These are phyloP conservation scores for Meiosimyza platycephala DNA, from an alignment of 2,888 invertebrate genomes.

Conservation along the genomic window DNA sequence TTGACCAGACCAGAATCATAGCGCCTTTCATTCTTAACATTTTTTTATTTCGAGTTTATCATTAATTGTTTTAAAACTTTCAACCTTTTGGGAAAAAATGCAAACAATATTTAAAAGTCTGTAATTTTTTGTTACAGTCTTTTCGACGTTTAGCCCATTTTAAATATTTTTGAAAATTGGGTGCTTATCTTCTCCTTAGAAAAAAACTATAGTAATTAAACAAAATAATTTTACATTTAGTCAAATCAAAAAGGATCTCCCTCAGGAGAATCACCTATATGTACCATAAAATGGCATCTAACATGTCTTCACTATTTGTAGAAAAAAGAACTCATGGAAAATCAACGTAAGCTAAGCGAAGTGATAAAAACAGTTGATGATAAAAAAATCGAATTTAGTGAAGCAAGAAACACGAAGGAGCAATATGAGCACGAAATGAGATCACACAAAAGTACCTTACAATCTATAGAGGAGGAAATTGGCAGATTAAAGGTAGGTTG, in stretches of 20 bases:
- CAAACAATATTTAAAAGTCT: too few species aligned
- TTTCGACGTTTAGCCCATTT: neutral
- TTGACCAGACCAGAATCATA: too few species aligned
- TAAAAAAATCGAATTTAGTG: slow-evolving; percentile 55
- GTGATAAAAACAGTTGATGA: slow-evolving; percentile 60
- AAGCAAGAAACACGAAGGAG: slow-evolving; percentile 42
- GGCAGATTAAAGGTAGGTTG: slow-evolving; percentile 45
- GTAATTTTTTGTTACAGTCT: too few species aligned
- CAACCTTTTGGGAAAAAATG: too few species aligned
- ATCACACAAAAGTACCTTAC: slow-evolving; percentile 59
- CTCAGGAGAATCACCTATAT: too few species aligned
- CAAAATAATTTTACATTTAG: neutral
- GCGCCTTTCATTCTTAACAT: too few species aligned
- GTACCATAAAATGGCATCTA: neutral
- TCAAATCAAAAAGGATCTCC: too few species aligned
- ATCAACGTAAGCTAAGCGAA: slow-evolving; percentile 59
- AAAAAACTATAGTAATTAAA: neutral
- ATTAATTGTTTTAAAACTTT: too few species aligned
- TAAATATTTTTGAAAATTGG: neutral
- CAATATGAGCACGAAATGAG: slow-evolving; percentile 42
- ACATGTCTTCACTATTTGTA: slow-evolving; percentile 31
- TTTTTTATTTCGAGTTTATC: too few species aligned
- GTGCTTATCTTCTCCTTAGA: slow-evolving; percentile 9
- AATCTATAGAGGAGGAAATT: slow-evolving; percentile 62
- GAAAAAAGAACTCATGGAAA: slow-evolving; percentile 65